Evolutionary conservation across 2,797 vertebrate species (phyloP), one percentile per base, ranked within the genome.

Genomic region (Peromyscus aztecus): DNA sequence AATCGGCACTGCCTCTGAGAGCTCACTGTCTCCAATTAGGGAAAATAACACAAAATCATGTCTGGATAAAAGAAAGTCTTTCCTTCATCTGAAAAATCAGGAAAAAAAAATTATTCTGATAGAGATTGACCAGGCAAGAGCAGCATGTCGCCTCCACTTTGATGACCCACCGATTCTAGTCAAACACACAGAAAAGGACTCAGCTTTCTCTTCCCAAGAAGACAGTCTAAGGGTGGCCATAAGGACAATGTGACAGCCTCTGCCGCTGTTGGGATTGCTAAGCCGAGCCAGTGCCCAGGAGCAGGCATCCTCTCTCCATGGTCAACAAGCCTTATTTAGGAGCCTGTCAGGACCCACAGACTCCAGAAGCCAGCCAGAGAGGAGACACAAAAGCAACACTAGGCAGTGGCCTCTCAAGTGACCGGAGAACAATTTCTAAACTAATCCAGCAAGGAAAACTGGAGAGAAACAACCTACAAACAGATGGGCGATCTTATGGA

Each of bases 11-110:
- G 49, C 89, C 40, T 83, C 46, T 94, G 43, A 78, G 13, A 94
- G 37, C 34, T 90, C 63, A 84, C 59, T 95, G 84, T 37, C 76
- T 78, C 65, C 23, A 90, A 57, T 31, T 86, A 76, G 61, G 37
- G 37, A 12, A 75, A 91, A 92, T 40, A 86, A 73, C 57, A 95
- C 55, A 67, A 91, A 84, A 91, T 85, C 63, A 16, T 63, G 14
- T 81, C 89, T 55, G 55, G 34, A 90, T 80, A 82, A 94, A 89
- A 92, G 10, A 83, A 89, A 40, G 52, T 76, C 61, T 94, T 73
- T 69, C 31, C 76, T 67, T 92, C 21, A 76, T 83, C 87, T 49
- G 24, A 85, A 83, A 95, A 69, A 84, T 90, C 37, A 85, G 87
- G 61, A 90, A 63, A 61, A 69, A 69, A 37, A 67, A 34, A 14